A percentile compares a stretch with the other conserved stretches of the same genome.
phyloP scores from a whole-genome alignment of 2,797 vertebrate genomes.

The Rhinichthys osculus region DNA sequence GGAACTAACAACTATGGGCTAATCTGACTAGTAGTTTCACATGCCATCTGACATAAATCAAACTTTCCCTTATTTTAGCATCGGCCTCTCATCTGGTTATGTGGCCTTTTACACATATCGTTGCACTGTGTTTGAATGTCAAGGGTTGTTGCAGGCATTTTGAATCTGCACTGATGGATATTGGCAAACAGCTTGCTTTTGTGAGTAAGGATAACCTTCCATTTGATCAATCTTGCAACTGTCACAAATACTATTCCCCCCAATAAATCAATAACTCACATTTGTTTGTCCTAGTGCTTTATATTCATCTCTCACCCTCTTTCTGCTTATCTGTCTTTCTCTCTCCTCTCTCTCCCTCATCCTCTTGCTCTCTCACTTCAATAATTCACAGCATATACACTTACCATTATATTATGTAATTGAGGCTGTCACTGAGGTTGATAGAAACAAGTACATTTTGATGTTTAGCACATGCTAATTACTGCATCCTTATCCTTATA shows the following conservation, averaged over 20 bases:
- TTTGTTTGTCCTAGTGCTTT: conserved; percentile 76
- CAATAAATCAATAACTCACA: conserved; percentile 81
- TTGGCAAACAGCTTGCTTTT: conserved; percentile 83
- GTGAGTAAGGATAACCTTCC: conserved; percentile 83
- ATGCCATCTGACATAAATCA: conserved; percentile 17
- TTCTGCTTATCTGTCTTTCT: conserved; percentile 49
- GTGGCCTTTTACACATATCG: conserved; percentile 45
- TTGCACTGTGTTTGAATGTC: conserved; percentile 66
- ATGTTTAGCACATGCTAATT: neutral
- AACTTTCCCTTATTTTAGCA: conserved; percentile 24
- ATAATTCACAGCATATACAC: conserved; percentile 18
- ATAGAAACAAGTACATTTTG: neutral
- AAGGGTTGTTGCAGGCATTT: conserved; percentile 74
- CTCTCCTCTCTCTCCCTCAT: conserved; percentile 23
- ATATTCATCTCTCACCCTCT: conserved; percentile 66
- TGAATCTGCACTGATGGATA: conserved; percentile 78
- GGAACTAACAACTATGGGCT: no score
- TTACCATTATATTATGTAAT: conserved; percentile 9
- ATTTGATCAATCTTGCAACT: conserved; percentile 79
- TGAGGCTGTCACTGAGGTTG: neutral
- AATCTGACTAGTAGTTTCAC: neutral
- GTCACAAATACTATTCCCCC: conserved; percentile 77
- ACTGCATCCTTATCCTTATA: neutral
- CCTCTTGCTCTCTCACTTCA: conserved; percentile 19
- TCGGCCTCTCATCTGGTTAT: conserved; percentile 23